phyloP scores from a whole-genome alignment of 2,113 vertebrate species.

The Carassius auratus region DNA sequence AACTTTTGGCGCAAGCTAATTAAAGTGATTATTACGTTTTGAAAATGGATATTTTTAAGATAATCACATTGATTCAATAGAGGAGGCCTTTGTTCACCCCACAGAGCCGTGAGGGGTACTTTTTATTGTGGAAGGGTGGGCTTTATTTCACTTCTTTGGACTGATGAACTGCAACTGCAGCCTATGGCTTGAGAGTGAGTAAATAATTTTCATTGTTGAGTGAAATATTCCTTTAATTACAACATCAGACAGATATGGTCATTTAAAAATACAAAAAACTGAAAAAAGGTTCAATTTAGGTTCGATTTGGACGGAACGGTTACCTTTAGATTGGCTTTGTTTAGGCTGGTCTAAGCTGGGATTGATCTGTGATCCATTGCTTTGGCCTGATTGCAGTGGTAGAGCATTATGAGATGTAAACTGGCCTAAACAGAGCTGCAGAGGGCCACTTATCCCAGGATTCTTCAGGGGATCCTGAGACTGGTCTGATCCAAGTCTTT shows the following conservation, averaged over 20 bases:
- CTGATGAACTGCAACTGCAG: too few species aligned
- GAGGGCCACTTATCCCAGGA: not conserved
- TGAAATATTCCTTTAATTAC: not conserved
- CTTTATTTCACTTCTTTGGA: too few species aligned
- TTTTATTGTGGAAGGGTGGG: too few species aligned
- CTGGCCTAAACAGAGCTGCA: not conserved
- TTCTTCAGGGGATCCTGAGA: not conserved
- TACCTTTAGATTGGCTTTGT: slow-evolving; percentile 50
- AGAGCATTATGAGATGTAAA: not conserved
- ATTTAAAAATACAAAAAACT: not conserved
- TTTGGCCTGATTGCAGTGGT: not conserved
- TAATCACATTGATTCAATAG: too few species aligned
- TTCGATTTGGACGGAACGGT: not conserved
- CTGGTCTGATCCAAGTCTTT: slow-evolving; percentile 60
- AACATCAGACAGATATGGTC: not conserved
- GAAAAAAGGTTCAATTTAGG: not conserved
- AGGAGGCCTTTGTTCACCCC: too few species aligned
- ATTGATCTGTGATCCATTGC: slow-evolving; percentile 28
- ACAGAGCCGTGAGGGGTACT: too few species aligned
- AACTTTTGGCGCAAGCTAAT: too few species aligned
- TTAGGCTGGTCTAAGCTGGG: not conserved
- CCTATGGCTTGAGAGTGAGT: too few species aligned
- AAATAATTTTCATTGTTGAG: too few species aligned
- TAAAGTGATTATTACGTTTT: too few species aligned
- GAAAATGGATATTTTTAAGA: too few species aligned